These are phyloP conservation scores for Sitodiplosis mosellana DNA, from an alignment of 1,140 invertebrate genomes.

Conservation along the genomic window DNA sequence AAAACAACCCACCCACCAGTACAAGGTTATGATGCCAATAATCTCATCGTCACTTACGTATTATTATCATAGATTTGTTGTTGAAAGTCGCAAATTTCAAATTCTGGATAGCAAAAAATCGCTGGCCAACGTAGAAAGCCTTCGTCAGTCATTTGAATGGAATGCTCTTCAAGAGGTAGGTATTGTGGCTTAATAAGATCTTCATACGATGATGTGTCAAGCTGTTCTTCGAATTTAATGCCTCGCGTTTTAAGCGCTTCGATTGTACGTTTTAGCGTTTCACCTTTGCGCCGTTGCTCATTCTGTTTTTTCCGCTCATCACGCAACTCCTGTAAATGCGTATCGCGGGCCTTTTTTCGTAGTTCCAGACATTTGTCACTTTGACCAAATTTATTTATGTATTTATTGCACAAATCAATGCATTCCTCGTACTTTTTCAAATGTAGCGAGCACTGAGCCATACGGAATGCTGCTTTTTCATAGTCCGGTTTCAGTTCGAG, in stretches of 20 bases:
- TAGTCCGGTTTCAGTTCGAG: conserved; percentile 60
- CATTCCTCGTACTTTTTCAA: conserved; percentile 52
- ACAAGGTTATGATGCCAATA: no score
- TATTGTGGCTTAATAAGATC: conserved; percentile 25
- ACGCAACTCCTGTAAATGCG: conserved; percentile 36
- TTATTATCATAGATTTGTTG: conserved; percentile 51
- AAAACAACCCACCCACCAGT: conserved; percentile 24
- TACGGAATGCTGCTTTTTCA: conserved; percentile 56
- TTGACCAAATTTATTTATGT: conserved; percentile 34
- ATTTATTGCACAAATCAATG: conserved; percentile 50
- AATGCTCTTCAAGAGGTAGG: conserved; percentile 18
- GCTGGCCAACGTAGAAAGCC: conserved; percentile 59
- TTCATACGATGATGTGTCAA: conserved; percentile 23
- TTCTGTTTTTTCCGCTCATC: conserved; percentile 38
- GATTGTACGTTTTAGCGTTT: conserved; percentile 24
- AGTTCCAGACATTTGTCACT: conserved; percentile 38
- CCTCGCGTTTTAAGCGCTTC: conserved; percentile 29
- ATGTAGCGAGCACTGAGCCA: conserved; percentile 50
- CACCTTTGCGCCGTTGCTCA: conserved; percentile 29
- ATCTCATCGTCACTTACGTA: conserved; percentile 32
- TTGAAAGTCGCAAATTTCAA: conserved; percentile 48
- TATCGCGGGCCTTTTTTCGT: conserved; percentile 33
- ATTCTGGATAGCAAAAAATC: conserved; percentile 69
- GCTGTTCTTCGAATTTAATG: conserved; percentile 31
- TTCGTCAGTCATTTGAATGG: conserved; percentile 20